These are phyloP conservation scores for Drosophila tanythrix DNA, from an alignment of 2,888 invertebrate species.

Conservation along the genomic window DNA sequence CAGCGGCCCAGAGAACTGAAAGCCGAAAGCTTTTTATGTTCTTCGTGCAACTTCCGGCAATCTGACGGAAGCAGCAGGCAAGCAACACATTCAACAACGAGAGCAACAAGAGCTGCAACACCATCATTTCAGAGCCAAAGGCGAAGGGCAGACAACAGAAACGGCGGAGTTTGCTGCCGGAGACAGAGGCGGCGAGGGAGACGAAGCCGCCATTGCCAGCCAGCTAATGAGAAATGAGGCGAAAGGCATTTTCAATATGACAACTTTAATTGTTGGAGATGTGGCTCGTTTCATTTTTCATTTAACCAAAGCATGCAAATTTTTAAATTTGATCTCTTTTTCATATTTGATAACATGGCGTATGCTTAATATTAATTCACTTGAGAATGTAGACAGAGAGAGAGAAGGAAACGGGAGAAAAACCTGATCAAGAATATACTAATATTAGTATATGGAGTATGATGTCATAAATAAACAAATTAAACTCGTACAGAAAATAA, in stretches of 20 bases:
- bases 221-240: slow-evolving; percentile 40
- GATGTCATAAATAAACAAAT: neutral
- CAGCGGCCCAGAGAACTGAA: slow-evolving; percentile 45
- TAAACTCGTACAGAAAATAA: neutral
- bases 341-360: no score
- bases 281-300: slow-evolving; percentile 8
- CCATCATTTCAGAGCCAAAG: slow-evolving; percentile 14
- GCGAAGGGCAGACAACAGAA: slow-evolving; percentile 31
- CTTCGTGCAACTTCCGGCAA: slow-evolving; percentile 67
- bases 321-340: slow-evolving; percentile 25
- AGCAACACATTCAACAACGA: slow-evolving; percentile 26
- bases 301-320: slow-evolving; percentile 31
- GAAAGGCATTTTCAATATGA: slow-evolving; percentile 12
- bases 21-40: slow-evolving; percentile 68
- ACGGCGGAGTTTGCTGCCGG: slow-evolving; percentile 5
- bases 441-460: neutral
- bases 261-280: slow-evolving; percentile 11
- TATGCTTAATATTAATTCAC: neutral
- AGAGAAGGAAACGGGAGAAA: neutral
- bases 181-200: slow-evolving; percentile 11
- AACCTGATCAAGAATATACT: neutral
- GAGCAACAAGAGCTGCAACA: slow-evolving; percentile 5
- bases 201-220: slow-evolving; percentile 14
- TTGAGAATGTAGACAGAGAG: neutral
- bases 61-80: slow-evolving; percentile 50